Conservation (phyloP, 2,888 invertebrate species). For the Noctuana brunneofusca region DNA sequence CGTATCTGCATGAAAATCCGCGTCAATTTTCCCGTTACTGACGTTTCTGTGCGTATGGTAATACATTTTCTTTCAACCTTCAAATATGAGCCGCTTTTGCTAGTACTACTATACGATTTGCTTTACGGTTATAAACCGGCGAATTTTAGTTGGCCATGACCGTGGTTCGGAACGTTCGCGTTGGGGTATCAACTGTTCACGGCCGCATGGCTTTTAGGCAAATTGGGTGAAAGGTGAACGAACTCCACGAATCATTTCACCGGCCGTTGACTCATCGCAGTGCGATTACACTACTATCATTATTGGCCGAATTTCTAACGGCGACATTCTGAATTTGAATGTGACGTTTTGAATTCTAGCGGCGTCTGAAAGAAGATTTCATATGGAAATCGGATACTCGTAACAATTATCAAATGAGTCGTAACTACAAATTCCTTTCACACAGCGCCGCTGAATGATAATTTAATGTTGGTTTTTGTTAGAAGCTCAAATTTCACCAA, state of each 20-base stretch:
- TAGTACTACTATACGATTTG: not conserved
- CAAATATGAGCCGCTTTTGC: slow-evolving; percentile 26
- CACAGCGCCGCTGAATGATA: slow-evolving; percentile 23
- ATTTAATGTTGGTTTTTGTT: not conserved
- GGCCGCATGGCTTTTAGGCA: slow-evolving; percentile 61
- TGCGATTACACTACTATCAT: slow-evolving; percentile 65
- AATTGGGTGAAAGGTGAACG: slow-evolving; percentile 76
- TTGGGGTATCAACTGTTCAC: slow-evolving; percentile 50
- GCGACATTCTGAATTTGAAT: slow-evolving; percentile 51
- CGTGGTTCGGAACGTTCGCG: slow-evolving; percentile 27
- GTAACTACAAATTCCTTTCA: slow-evolving; percentile 34
- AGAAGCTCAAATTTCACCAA: slow-evolving; percentile 3
- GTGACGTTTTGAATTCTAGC: slow-evolving; percentile 45
- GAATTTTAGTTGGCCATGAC: slow-evolving; percentile 38
- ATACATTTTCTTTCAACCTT: slow-evolving; percentile 27
- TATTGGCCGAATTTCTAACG: slow-evolving; percentile 65
- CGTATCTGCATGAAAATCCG: slow-evolving; percentile 34
- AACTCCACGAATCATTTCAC: slow-evolving; percentile 63
- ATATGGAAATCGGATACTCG: slow-evolving; percentile 44
- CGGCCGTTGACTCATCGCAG: slow-evolving; percentile 65
- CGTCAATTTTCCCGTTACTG: slow-evolving; percentile 29
- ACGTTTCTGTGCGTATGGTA: slow-evolving; percentile 23
- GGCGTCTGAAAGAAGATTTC: slow-evolving; percentile 44
- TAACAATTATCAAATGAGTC: slow-evolving; percentile 39
- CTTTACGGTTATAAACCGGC: slow-evolving; percentile 42